phyloP scores from a whole-genome alignment of 2,797 vertebrate genomes.

The Protonibea diacanthus region DNA sequence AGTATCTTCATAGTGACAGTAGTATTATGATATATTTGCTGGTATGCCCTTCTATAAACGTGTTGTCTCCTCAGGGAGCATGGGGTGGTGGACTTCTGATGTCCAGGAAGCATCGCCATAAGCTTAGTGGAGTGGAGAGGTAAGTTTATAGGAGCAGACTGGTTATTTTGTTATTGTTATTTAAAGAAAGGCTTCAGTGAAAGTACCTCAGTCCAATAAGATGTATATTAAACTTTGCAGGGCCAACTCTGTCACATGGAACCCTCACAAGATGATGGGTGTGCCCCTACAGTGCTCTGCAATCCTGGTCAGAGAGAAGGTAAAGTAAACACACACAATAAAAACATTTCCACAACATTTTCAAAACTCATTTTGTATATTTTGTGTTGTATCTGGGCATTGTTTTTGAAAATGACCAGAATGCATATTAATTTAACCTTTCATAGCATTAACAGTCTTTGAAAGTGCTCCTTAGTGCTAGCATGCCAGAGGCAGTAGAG shows the following conservation, averaged over 20 bases:
- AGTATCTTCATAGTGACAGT: not conserved
- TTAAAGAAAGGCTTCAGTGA: not conserved
- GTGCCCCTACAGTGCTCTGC: conserved; percentile 97
- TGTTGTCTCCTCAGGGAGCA: conserved; percentile 88
- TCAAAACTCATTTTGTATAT: not conserved
- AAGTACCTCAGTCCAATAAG: not conserved
- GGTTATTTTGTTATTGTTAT: not conserved
- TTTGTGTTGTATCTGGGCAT: not conserved
- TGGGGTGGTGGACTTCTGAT: conserved; percentile 99
- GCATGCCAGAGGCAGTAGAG: not conserved
- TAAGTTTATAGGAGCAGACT: conserved; percentile 52
- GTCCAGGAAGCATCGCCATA: conserved; percentile 97
- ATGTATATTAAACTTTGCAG: conserved; percentile 52
- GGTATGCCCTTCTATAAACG: not conserved
- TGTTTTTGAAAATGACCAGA: not conserved
- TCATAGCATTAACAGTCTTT: not conserved
- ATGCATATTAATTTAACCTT: not conserved
- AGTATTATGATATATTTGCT: not conserved
- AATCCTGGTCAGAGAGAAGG: conserved; percentile 98
- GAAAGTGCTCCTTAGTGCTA: not conserved
- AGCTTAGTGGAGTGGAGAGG: conserved; percentile 95
- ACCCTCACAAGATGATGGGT: conserved; percentile 99
- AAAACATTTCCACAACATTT: not conserved
- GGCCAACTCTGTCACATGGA: conserved; percentile 82
- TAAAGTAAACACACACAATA: conserved; percentile 62